Evolutionary conservation across 2,113 vertebrate species (phyloP), one percentile per base, ranked within the genome.

Genomic region (Brachypodius melanocephalos): DNA sequence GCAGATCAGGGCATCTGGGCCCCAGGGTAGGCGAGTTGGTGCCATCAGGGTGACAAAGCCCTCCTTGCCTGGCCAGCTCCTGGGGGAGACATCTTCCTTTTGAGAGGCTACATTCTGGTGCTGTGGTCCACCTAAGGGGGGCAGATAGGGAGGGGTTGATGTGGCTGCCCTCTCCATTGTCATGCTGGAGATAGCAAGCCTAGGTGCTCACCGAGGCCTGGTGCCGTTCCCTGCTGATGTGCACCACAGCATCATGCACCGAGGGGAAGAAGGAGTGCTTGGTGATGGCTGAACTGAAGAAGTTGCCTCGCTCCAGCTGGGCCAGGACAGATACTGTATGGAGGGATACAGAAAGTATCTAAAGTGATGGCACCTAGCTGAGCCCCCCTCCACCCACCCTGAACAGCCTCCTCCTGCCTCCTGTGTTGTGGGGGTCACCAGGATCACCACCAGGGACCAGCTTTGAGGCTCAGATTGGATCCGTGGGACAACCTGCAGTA

Each of bases 231-330:
- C n/a, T 77, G 46, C 97, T 95, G 74, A 97, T 91, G 91, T 98
- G 96, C 65, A 96, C 89, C 75, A 99, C 98, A 0, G 99, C 99
- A 0, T 98, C 98, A 0, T 99, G 98, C 49, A 99, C 87, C 0
- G 98, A 98, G 71, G 98, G 97, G 85, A 99, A 99, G 82, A 99
- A 97, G 63, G 97, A 98, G 42, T 97, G 97, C 96, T 99, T 99
- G 52, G 98, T 99, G 95, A 99, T 97, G 57, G 97, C 95, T 2
- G 98, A 96, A 14, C 96, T 98, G 73, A 99, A 99, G 97, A 99
- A 99, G 51, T 98, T 97, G 51, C 98, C 98, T 2, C 80, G 93
- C 86, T 99, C 98, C 49, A 99, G 96, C 97, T 98, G 98, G 38
- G 97, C 38, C 12, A 99, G 89, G 58, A 99, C 98, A 0, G 97